A percentile compares a stretch with the other conserved stretches of the same genome.
Conservation (phyloP, 2,888 invertebrate species). For the Drosophila kanekoi region DNA sequence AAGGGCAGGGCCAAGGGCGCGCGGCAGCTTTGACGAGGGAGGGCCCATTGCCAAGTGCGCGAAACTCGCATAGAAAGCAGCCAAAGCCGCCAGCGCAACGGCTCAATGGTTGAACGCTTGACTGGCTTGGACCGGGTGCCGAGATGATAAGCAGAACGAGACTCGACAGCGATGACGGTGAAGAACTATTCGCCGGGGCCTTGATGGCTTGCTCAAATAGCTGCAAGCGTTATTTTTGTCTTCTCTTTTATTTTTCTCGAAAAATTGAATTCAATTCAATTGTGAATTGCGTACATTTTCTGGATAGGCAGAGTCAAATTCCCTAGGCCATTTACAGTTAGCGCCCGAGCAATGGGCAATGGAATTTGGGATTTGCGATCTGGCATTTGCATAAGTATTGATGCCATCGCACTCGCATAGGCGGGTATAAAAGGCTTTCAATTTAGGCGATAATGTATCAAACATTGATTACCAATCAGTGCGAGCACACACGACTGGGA, state of each 20-base stretch:
- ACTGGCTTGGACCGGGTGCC: constrained; percentile 15
- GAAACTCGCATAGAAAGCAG: constrained; percentile 46
- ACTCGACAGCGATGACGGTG: constrained; percentile 53
- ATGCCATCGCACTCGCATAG: constrained; percentile 4
- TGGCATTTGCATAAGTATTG: constrained; percentile 56
- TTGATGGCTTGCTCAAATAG: constrained; percentile 47
- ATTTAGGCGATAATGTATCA: constrained; percentile 68
- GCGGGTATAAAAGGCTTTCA: constrained; percentile 75
- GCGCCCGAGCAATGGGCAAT: constrained; percentile 7
- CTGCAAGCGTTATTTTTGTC: constrained; percentile 66
- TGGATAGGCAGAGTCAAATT: constrained; percentile 22
- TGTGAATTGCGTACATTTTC: constrained; percentile 30
- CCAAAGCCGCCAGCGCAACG: constrained; percentile 24
- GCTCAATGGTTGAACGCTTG: constrained; percentile 40
- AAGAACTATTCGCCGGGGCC: constrained; percentile 45
- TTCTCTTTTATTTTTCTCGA: constrained; percentile 16
- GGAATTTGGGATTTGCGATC: constrained; percentile 26
- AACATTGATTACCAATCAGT: constrained; percentile 75
- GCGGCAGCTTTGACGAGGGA: background rate
- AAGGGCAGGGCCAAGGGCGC: background rate
- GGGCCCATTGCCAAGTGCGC: constrained; percentile 25
- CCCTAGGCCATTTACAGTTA: constrained; percentile 61
- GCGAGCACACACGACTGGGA: constrained; percentile 50
- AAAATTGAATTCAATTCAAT: constrained; percentile 64
- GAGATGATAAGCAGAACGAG: constrained; percentile 69